These are phyloP conservation scores for Fringilla coelebs DNA, from an alignment of 2,797 vertebrate species.

Conservation along the genomic window DNA sequence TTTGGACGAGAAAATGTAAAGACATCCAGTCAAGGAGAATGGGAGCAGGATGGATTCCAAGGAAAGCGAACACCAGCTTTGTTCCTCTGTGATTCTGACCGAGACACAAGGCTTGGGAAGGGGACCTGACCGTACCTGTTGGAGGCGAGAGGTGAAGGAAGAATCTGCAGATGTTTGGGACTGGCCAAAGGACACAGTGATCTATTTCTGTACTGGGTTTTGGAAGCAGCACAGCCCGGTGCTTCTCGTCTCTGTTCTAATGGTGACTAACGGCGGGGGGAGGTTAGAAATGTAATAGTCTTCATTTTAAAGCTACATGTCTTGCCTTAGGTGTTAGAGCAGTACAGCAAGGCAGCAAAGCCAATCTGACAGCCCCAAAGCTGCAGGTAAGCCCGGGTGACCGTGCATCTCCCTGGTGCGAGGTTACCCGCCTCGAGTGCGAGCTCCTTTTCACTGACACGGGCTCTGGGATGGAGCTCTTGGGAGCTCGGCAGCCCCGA, in stretches of 20 bases:
- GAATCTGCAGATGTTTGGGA: background rate
- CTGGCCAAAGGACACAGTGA: background rate
- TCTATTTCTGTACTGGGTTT: constrained; percentile 62
- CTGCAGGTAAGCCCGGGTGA: background rate
- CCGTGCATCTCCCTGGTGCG: background rate
- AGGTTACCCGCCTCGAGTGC: background rate
- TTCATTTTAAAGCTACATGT: constrained; percentile 6
- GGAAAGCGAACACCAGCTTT: background rate
- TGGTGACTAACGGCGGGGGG: background rate
- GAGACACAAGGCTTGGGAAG: background rate
- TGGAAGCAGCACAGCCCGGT: background rate
- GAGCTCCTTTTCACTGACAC: background rate
- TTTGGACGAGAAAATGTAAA: background rate
- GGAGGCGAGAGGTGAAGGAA: background rate
- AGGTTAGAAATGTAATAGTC: background rate
- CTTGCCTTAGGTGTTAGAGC: background rate
- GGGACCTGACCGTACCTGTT: background rate
- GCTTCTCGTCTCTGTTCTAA: background rate
- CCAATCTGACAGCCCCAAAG: background rate
- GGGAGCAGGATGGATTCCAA: background rate
- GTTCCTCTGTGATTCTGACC: background rate
- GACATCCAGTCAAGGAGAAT: background rate
- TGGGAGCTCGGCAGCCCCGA: no score
- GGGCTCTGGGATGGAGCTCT: background rate
- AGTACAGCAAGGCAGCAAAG: background rate